Evolutionary conservation across 2,797 vertebrate species (phyloP).

Genomic region (Taeniopygia guttata): DNA sequence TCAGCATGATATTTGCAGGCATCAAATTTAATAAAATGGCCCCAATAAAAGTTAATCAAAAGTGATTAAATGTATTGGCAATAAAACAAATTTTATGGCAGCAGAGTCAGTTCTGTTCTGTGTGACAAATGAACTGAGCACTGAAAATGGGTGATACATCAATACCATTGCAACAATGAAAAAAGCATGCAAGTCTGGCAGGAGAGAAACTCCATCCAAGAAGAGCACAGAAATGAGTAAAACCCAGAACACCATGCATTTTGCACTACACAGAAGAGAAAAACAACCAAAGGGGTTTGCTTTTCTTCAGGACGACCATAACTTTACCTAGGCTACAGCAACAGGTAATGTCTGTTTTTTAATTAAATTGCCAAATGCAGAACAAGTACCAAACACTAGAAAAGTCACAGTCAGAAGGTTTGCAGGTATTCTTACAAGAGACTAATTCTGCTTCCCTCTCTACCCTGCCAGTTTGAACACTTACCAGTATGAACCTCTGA

Average conservation of each 20-base stretch:
- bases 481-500: neutral
- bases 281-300: neutral
- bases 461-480: neutral
- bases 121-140: constrained; percentile 62
- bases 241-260: neutral
- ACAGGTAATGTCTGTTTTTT: neutral
- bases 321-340: neutral
- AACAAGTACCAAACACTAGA: neutral
- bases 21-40: constrained; percentile 68
- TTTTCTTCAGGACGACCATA: neutral
- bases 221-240: neutral
- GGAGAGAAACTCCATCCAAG: neutral
- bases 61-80: constrained; percentile 63
- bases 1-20: constrained; percentile 4
- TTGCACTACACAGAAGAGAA: neutral
- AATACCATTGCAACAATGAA: constrained; percentile 3
- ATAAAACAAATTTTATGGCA: constrained; percentile 65
- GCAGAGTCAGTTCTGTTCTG: constrained; percentile 58
- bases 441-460: neutral
- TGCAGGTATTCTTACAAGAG: neutral
- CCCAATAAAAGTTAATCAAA: constrained; percentile 70
- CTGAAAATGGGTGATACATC: constrained; percentile 7
- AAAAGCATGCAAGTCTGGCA: neutral
- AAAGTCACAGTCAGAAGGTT: rapidly evolving
- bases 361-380: neutral